Base-by-base conservation (phyloP, 1,140 invertebrate species). In the Pteromalus puparum region DNA sequence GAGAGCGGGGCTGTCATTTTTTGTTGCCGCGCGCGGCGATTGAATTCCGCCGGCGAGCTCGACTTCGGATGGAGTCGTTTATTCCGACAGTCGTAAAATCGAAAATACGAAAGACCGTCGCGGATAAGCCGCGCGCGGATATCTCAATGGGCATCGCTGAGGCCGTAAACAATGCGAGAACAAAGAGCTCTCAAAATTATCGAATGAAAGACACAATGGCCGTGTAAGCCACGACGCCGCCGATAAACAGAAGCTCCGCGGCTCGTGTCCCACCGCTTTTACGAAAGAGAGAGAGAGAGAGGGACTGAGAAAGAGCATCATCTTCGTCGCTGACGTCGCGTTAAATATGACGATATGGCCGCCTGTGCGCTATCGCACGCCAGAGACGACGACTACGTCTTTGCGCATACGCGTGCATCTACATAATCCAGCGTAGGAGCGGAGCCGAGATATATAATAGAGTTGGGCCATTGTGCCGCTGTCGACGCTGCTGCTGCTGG, bases 401-500 rank as follows among this genome's bases (percentile, higher is more conserved):
- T 18, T 53, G 48, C 18, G 7, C 18, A 18, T 61, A 61, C 18
- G 21, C 5, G 1, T n/a, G 18, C 18, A 53, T 53, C 13, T 72
- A 72, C 68, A 81, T 79, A 86, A 86, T 86, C 0, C 61, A 30
- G 1, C 34, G 46, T 73, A 81, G 79, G 26, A 38, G 73, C 9
- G 9, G 2, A 70, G 26, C 21, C 67, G 67, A 70, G 67, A 13
- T 21, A 67, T 48, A 86, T 78, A 83, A 85, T 42, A 72, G 82
- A 81, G 82, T 86, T 68, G 46, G 34, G 42, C 77, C 76, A 86
- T 85, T 87, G 78, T 87, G 73, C 78, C 21, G 34, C 7, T 5
- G 53, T 53, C 6, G 18, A n/a, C 28, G 76, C 61, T 15, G 30
- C 48, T n/a, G 38, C 65, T 34, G 13, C 65, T 30, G 75, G 81